Conservation (phyloP, 1,140 invertebrate genomes). For the Apocrypta bakeri region DNA sequence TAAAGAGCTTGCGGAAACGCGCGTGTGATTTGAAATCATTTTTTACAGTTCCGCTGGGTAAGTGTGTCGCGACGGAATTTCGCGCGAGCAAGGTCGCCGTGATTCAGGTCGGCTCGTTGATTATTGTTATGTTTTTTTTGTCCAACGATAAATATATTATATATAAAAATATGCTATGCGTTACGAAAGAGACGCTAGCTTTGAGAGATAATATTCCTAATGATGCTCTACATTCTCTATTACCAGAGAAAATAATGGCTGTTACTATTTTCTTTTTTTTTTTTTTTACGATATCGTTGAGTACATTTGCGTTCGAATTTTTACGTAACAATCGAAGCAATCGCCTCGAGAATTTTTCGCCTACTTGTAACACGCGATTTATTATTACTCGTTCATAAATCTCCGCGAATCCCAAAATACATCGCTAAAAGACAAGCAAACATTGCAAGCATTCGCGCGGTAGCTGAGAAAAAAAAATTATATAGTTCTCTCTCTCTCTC, state of each 20-base stretch:
- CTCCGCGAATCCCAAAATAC: neutral
- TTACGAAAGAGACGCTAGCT: neutral
- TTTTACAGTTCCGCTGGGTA: neutral
- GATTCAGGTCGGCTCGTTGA: neutral
- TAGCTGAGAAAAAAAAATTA: too few relatives aligned
- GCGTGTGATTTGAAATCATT: neutral
- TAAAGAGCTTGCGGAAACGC: neutral
- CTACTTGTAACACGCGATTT: neutral
- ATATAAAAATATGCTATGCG: too few relatives aligned
- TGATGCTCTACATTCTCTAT: neutral
- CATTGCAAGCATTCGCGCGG: neutral
- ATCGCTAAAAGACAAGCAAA: slow-evolving; percentile 2
- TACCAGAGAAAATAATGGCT: neutral
- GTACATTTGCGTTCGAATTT: neutral
- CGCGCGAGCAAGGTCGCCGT: neutral
- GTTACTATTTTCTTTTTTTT: too few relatives aligned
- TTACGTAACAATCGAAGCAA: neutral
- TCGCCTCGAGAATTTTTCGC: neutral
- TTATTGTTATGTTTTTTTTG: too few relatives aligned
- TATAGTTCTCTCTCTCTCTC: neutral
- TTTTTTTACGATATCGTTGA: too few relatives aligned
- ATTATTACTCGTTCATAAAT: slow-evolving; percentile 3
- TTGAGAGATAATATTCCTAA: neutral
- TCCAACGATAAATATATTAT: too few relatives aligned
- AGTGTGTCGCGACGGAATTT: neutral